Evolutionary conservation across 2,113 vertebrate species (phyloP), one percentile per base, ranked within the genome.

Genomic region (Datnioides undecimradiatus): DNA sequence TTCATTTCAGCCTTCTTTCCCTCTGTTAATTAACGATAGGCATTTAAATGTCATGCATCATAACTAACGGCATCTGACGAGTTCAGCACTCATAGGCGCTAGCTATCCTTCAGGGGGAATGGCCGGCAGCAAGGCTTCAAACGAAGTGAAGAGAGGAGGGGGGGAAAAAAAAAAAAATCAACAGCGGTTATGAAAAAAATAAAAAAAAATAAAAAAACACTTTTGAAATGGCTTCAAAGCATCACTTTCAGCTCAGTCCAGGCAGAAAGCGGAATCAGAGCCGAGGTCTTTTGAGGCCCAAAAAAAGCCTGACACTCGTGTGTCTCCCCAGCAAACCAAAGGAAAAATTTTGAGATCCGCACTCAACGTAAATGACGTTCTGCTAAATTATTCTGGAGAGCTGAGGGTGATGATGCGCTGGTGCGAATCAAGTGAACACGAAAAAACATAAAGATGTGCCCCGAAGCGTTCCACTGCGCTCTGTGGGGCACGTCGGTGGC

Each of bases 31-130:
- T 94, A 94, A 91, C 55, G 59, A 55, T 80, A 88, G 83, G 73
- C 74, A 57, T 80, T 86, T 84, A 93, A 92, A 94, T 93, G 92
- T 92, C 93, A 92, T 34, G 83, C 85, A 79, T 93, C 87, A 82
- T 80, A 43, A 82, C 91, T 88, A 87, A 93, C 73, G 71, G 85
- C 87, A 83, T 92, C 89, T 92, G 87, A 88, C 49, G 68, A 70
- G 89, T 87, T 85, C 83, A 43, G 85, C 73, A 8, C 84, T 83
- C 69, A 34, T 25, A 55, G 80, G 72, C 54, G n/a, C 54, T 1
- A 54, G 85, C 81, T 23, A 49, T 88, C 87, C 85, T 87, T 88
- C 64, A 66, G 83, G 85, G 82, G 80, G 75, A 66, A 87, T 43
- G 89, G 85, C 83, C 76, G 3, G 80, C 73, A 85, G 80, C 76